Evolutionary conservation across 1,140 invertebrate genomes (phyloP), one percentile per base, ranked within the genome.

Genomic region (Chlorops oryzae): DNA sequence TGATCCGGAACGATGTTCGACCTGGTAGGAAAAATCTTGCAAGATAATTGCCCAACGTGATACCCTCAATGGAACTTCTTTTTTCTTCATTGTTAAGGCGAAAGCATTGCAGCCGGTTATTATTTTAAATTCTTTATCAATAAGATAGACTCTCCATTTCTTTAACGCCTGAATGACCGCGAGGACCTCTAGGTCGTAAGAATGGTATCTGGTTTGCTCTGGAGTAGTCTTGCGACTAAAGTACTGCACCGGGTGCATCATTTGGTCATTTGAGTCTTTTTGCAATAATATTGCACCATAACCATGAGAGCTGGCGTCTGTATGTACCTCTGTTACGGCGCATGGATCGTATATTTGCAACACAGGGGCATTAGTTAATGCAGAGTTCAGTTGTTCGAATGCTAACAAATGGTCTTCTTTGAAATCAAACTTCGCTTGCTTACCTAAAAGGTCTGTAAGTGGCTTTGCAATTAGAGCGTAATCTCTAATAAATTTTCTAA

Each of bases 181-280:
- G 5, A 78, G 51, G 38, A 55, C 58, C 63, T 78, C 75, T 38
- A 70, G 52, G 55, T 78, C 73, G 34, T 63, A 70, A n/a, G 48
- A 62, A 66, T 6, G 56, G 52, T 52, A 67, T 76, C 34, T 68
- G 65, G 35, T 51, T 59, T 79, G 75, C 5, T 50, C 23, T 7
- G 50, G 47, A n/a, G 47, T 59, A 6, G 76, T 65, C 20, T 59
- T 56, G 28, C 70, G 58, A 41, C 72, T 72, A 5, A 28, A 25
- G n/a, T 42, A 50, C 18, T 43, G 17, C 5, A 50, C 21, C 34
- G 38, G 40, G 35, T 34, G 40, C 3, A 41, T 7, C 15, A 13
- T 7, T 39, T 39, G n/a, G n/a, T 32, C 28, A 9, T 32, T n/a
- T 9, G 28, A 7, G n/a, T 32, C 28, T 32, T 32, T 32, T 32